Evolutionary conservation across 2,888 invertebrate genomes (phyloP).

Genomic region (Odontocolon sp.): DNA sequence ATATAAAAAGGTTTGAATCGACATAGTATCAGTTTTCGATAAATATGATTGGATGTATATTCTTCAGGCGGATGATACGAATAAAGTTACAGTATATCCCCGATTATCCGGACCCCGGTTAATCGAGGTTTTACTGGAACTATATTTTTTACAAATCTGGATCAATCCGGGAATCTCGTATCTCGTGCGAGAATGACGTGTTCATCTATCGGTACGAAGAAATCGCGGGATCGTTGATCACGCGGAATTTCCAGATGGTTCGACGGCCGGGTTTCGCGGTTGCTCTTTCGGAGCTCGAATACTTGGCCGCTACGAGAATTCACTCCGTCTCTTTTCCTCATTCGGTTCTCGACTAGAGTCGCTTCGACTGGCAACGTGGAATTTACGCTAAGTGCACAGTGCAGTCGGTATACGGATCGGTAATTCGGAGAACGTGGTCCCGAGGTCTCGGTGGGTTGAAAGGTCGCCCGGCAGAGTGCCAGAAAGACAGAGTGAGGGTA

Average conservation of each 20-base stretch:
- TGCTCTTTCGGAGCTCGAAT: neutral
- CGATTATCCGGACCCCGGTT: neutral
- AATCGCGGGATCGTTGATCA: conserved; percentile 62
- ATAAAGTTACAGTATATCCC: conserved; percentile 8
- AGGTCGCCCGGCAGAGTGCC: conserved; percentile 78
- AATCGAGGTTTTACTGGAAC: too few species aligned
- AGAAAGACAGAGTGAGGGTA: conserved; percentile 67
- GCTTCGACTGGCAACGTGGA: conserved; percentile 65
- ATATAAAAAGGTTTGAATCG: neutral
- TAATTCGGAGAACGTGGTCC: conserved; percentile 78
- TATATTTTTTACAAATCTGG: too few species aligned
- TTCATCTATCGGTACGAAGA: conserved; percentile 39
- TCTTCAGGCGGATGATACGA: neutral
- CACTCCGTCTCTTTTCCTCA: conserved; percentile 51
- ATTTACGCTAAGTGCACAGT: conserved; percentile 76
- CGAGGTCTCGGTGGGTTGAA: conserved; percentile 75
- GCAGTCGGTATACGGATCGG: conserved; percentile 75
- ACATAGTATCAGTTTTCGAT: neutral
- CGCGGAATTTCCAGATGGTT: conserved; percentile 44
- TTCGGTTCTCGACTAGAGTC: conserved; percentile 2
- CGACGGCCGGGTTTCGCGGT: neutral
- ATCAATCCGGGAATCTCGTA: too few species aligned
- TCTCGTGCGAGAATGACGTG: neutral
- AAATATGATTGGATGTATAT: neutral
- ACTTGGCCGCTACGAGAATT: neutral